A percentile compares a stretch with the other conserved stretches of the same genome.
phyloP scores from a whole-genome alignment of 2,888 invertebrate genomes.

The Linnaemya tessellans region DNA sequence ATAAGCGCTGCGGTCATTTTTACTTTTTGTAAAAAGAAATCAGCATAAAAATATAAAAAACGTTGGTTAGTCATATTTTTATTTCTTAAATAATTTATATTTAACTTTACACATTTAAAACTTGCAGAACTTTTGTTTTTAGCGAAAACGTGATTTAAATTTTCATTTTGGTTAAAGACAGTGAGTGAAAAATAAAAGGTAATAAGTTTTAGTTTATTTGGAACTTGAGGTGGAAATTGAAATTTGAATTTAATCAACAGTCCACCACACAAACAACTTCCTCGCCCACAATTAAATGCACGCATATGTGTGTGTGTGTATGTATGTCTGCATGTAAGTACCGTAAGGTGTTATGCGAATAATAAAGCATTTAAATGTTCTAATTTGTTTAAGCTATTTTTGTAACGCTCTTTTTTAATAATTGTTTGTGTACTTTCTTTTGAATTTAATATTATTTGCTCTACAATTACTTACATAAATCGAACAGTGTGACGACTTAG shows the following conservation, averaged over 20 bases:
- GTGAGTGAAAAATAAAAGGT: neutral
- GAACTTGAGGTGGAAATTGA: neutral
- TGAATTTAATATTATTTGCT: slow-evolving; percentile 26
- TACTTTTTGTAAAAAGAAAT: slow-evolving; percentile 6
- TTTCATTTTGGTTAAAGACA: neutral
- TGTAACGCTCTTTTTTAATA: neutral
- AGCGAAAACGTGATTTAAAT: neutral
- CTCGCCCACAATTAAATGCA: neutral
- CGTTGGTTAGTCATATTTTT: slow-evolving; percentile 55
- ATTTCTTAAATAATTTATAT: neutral
- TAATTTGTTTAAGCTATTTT: neutral
- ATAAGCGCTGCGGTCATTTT: slow-evolving; percentile 61
- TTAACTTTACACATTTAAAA: neutral
- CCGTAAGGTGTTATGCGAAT: neutral
- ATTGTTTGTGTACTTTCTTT: slow-evolving; percentile 49
- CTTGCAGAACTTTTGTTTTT: neutral
- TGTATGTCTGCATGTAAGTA: neutral
- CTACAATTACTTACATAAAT: neutral
- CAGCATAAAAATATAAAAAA: slow-evolving; percentile 22
- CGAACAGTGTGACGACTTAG: slow-evolving; percentile 20
- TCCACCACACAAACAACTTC: neutral
- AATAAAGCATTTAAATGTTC: neutral
- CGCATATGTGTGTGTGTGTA: neutral
- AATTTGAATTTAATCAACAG: neutral
- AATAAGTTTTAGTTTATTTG: neutral